Base-by-base conservation (phyloP, 2,888 invertebrate genomes). In the Laspeyria flexula region DNA sequence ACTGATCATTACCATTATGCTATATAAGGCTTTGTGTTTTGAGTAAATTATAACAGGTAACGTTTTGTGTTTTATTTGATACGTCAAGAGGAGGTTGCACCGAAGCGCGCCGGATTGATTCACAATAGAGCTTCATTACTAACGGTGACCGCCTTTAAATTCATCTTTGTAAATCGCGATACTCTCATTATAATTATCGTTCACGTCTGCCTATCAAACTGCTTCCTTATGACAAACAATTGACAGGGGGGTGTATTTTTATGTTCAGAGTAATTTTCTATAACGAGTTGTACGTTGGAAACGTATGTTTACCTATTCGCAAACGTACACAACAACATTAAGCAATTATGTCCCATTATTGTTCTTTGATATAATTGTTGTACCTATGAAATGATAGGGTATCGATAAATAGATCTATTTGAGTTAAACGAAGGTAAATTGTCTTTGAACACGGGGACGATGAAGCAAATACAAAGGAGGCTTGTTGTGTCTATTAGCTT, bases 11-110 rank as follows among this genome's bases (percentile, higher is more conserved):
- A 90, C 85, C 85, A 91, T 90, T 91, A 90, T 88, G 79, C 88
- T 86, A 61, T 88, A 86, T 86, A 89, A 81, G 90, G 90, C 90
- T 90, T 91, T 92, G 91, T 92, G 85, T 92, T 91, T 92, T 91
- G 90, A 90, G 91, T 91, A 90, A 92, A 91, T 91, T 91, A 91
- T 92, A 91, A 90, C 90, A 89, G 87, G 79, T 80, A n/a, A 80
- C 81, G 79, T 82, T 81, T 83, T 84, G 80, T 79, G 79, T 84
- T 86, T 86, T 85, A 84, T 86, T 81, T 80, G 85, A 87, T 81
- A 81, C 78, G 83, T 81, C 84, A 80, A 70, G 66, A 65, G 61
- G 47, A 66, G 76, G 62, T 71, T 69, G 73, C 70, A 70, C 70
- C 68, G 78, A 75, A 76, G 75, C 74, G 75, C 78, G 68, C 75